Base-by-base conservation (phyloP, 35 echinoderm and acorn worm genomes). In the Lytechinus pictus region DNA sequence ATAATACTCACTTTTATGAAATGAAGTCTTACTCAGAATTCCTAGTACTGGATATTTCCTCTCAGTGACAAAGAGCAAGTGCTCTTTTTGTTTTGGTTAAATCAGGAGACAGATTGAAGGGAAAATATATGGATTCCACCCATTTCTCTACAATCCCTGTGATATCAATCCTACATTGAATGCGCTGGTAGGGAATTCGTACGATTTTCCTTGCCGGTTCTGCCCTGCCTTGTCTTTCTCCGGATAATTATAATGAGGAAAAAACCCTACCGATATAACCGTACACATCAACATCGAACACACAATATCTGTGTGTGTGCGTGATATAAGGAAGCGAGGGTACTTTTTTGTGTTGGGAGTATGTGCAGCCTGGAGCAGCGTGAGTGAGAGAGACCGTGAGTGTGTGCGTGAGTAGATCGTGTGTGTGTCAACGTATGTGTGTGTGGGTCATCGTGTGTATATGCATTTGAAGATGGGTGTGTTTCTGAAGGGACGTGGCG, bases 221-320 rank as follows among this genome's bases (percentile, higher is more conserved):
- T 52, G 88, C 88, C 88, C 88, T 90, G 88, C 88, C 88, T 90
- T 90, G 88, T 90, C 52, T 90, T 90, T 90, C 88, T 90, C 88
- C 52, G 24, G 88, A 90, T 90, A 90, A 90, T 90, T 90, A 90
- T 90, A 90, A 90, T 90, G 88, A 90, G 88, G 29, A 90, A 90
- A 58, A 90, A 90, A 90, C 88, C 33, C 29, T 54, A 54, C 29
- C 88, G 8, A 33, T 90, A 90, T 44, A 90, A 54, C 28, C 33
- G 33, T 44, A 90, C 52, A 21, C 88, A 54, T 28, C 28, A 10
- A 90, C 88, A 90, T 44, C 88, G 4, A 9, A 54, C 86, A 90
- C 88, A 13, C 29, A 24, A 9, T 52, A 4, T 90, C 28, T 52
- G 88, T 90, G 88, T 90, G 28, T 89, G 87, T 52, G 88, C 11